Conservation (phyloP, 64 coral and sea anemone genomes). For the Pachyseris speciosa region DNA sequence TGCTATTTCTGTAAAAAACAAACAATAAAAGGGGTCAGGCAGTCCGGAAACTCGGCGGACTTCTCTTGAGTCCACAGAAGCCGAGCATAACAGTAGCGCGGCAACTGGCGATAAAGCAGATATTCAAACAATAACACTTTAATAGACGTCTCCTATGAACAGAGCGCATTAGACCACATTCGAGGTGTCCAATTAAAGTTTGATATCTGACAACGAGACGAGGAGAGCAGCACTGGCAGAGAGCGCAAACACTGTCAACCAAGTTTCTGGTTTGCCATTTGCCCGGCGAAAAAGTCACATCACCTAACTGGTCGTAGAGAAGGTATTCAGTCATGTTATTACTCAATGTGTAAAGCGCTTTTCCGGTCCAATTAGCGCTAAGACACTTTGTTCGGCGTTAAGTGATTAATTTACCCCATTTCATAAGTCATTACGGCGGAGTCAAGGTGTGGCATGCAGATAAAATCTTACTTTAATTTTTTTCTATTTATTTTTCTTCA, state of each 20-base stretch:
- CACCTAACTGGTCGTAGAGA: neutral
- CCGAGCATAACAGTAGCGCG: neutral
- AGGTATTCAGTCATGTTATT: neutral
- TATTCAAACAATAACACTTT: slow-evolving; percentile 35
- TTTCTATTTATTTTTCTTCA: neutral
- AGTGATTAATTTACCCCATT: slow-evolving; percentile 40
- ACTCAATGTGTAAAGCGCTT: slow-evolving; percentile 4
- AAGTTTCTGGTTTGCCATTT: neutral
- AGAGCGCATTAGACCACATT: neutral
- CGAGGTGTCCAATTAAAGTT: neutral
- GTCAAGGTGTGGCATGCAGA: neutral
- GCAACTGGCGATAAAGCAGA: slow-evolving; percentile 29
- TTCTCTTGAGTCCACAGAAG: neutral
- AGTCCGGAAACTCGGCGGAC: neutral
- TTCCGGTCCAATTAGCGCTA: slow-evolving; percentile 11
- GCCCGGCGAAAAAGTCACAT: neutral
- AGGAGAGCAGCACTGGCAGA: neutral
- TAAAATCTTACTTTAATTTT: slow-evolving; percentile 60
- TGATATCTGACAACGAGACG: neutral
- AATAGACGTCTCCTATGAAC: neutral
- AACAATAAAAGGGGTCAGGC: neutral
- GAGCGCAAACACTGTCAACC: neutral
- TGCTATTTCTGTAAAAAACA: neutral
- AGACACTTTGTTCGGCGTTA: slow-evolving; percentile 25
- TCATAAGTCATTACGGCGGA: slow-evolving; percentile 21